These are phyloP conservation scores for Toxostoma redivivum DNA, from an alignment of 2,113 vertebrate genomes.

Conservation along the genomic window DNA sequence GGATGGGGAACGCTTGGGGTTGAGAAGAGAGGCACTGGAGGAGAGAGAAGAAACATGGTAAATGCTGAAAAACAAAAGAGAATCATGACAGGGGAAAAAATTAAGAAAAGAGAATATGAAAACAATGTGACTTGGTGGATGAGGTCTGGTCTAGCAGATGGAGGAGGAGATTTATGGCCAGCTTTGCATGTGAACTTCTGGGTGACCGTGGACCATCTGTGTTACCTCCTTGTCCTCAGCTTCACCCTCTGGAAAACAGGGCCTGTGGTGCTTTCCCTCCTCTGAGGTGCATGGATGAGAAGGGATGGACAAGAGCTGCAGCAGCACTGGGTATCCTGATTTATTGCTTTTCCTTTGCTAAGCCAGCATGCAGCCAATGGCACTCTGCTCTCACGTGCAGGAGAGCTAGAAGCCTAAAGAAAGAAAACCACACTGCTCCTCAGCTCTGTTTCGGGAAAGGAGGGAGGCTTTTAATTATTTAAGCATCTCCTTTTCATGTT, in stretches of 20 bases:
- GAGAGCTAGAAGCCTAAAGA: conserved; percentile 5
- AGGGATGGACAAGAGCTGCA: neutral
- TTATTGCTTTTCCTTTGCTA: conserved; percentile 39
- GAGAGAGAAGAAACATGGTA: neutral
- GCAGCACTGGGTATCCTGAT: neutral
- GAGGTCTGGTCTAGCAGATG: neutral
- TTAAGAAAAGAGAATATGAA: neutral
- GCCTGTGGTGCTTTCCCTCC: neutral
- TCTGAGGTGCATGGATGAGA: neutral
- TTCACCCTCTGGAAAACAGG: neutral
- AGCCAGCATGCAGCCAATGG: conserved; percentile 41
- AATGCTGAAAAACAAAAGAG: neutral
- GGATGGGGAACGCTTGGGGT: neutral
- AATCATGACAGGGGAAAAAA: neutral
- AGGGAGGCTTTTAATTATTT: conserved; percentile 62
- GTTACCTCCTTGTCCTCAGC: neutral
- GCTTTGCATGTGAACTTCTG: neutral
- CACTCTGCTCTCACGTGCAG: neutral
- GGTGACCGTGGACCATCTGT: neutral
- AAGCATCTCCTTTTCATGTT: conserved; percentile 62
- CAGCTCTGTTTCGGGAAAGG: conserved; percentile 35
- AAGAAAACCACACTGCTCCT: neutral
- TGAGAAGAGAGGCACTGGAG: neutral
- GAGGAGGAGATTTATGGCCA: neutral
- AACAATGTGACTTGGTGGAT: neutral